Percentiles rank a stretch among this genome's conserved stretches.
These are phyloP conservation scores for Tetragonula carbonaria DNA, from an alignment of 2,888 invertebrate genomes.

Conservation along the genomic window DNA sequence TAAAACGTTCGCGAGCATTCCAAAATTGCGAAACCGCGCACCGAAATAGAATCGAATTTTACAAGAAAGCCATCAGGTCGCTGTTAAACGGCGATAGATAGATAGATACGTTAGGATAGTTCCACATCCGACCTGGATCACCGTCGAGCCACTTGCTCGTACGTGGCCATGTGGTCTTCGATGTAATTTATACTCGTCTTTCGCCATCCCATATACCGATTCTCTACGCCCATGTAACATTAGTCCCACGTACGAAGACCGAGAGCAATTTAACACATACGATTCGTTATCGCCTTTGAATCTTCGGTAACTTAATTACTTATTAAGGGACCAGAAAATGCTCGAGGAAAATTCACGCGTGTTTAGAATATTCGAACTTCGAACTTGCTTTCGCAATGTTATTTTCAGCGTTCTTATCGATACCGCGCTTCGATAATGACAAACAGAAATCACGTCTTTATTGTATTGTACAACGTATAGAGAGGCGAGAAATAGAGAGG, in stretches of 20 bases:
- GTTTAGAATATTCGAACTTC: not conserved
- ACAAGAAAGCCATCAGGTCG: constrained; percentile 42
- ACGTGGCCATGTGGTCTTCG: constrained; percentile 60
- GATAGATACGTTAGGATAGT: constrained; percentile 9
- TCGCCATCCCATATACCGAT: constrained; percentile 51
- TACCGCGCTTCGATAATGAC: constrained; percentile 7
- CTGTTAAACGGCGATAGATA: constrained; percentile 60
- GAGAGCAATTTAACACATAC: constrained; percentile 35
- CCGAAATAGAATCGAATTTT: constrained; percentile 50
- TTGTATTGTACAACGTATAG: not conserved
- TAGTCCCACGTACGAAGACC: constrained; percentile 40
- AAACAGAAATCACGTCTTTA: constrained; percentile 4
- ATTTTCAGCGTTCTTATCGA: constrained; percentile 6
- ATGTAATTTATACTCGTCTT: constrained; percentile 56
- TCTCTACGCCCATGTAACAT: constrained; percentile 54
- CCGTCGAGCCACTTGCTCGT: constrained; percentile 54
- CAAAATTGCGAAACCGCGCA: constrained; percentile 27
- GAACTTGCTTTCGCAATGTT: constrained; percentile 13
- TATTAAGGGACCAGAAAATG: constrained; percentile 9
- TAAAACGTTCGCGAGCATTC: not conserved
- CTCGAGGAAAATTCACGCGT: not conserved
- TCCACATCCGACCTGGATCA: constrained; percentile 58
- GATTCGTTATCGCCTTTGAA: constrained; percentile 24
- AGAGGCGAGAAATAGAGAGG: not conserved
- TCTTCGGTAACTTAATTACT: constrained; percentile 25